These are phyloP conservation scores for Periophthalmus modestus DNA, from an alignment of 2,113 vertebrate species.

Conservation along the genomic window DNA sequence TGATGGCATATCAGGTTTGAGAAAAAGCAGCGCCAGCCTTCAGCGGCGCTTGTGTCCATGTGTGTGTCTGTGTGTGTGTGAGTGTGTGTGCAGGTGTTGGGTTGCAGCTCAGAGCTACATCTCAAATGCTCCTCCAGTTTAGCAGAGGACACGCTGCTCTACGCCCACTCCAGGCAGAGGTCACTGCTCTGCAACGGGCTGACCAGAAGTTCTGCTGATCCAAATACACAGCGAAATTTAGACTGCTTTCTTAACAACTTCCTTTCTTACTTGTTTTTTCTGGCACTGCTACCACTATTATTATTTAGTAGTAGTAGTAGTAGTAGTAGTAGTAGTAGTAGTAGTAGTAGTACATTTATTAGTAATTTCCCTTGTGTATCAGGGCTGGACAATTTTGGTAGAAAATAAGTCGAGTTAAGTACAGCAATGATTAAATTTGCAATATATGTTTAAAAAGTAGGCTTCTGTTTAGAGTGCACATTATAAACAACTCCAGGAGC, in stretches of 20 bases:
- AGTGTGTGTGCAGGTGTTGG: constrained; percentile 25
- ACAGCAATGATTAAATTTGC: no score
- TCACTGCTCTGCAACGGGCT: constrained; percentile 47
- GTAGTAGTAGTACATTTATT: no score
- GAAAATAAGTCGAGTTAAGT: no score
- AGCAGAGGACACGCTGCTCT: constrained; percentile 47
- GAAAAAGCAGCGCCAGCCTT: constrained; percentile 14
- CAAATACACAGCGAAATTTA: neutral
- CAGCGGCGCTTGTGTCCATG: neutral
- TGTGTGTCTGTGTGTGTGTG: constrained; percentile 9
- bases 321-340: no score
- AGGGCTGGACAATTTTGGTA: no score
- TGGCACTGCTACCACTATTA: neutral
- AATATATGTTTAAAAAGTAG: no score
- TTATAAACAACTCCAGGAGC: no score
- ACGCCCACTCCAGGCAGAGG: constrained; percentile 59
- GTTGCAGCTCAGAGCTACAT: constrained; percentile 48
- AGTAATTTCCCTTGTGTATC: no score
- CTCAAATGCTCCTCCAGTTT: constrained; percentile 58
- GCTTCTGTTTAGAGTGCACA: no score
- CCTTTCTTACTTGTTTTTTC: neutral
- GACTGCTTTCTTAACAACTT: no score
- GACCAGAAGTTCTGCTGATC: neutral
- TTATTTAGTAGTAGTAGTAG: no score
- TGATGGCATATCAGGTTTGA: constrained; percentile 35